Evolutionary conservation across 2,888 invertebrate species (phyloP).

Genomic region (Cryptocheilus praepositus): DNA sequence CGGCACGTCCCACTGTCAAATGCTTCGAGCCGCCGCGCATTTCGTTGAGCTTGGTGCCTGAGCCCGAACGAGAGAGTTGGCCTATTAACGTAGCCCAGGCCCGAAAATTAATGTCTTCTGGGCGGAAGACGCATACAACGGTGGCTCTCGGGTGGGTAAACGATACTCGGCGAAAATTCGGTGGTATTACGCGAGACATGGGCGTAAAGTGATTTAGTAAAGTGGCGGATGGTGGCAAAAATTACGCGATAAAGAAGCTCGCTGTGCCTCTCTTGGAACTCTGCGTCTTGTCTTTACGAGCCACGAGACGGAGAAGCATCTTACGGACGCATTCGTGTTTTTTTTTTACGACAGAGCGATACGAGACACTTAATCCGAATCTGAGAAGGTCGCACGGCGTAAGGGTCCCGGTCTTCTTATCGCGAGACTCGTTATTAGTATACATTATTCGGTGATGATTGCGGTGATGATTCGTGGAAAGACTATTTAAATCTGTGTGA

Average conservation of each 20-base stretch:
- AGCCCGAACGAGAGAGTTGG: no score
- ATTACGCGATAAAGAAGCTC: no score
- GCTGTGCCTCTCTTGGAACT: no score
- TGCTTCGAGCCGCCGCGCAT: slow-evolving; percentile 24
- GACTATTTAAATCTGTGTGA: no score
- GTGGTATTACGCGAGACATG: no score
- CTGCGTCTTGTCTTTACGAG: slow-evolving; percentile 1
- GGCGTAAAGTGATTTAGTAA: no score
- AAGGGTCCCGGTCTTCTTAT: slow-evolving; percentile 6
- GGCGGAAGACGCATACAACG: no score
- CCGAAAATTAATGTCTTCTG: no score
- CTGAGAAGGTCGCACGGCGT: slow-evolving; percentile 10
- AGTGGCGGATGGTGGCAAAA: no score
- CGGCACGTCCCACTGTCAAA: slow-evolving; percentile 45
- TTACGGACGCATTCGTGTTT: not conserved
- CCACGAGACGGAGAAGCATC: not conserved
- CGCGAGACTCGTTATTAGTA: slow-evolving; percentile 18
- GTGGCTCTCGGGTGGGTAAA: no score
- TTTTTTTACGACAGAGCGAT: not conserved
- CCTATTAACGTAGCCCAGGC: no score
- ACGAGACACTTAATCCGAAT: slow-evolving; percentile 21
- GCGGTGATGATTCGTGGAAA: slow-evolving; percentile 9
- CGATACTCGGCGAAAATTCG: no score
- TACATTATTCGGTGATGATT: slow-evolving; percentile 49
- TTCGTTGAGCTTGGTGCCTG: not conserved